These are phyloP conservation scores for Paedocypris sp. DNA, from an alignment of 2,113 vertebrate species.

Conservation along the genomic window DNA sequence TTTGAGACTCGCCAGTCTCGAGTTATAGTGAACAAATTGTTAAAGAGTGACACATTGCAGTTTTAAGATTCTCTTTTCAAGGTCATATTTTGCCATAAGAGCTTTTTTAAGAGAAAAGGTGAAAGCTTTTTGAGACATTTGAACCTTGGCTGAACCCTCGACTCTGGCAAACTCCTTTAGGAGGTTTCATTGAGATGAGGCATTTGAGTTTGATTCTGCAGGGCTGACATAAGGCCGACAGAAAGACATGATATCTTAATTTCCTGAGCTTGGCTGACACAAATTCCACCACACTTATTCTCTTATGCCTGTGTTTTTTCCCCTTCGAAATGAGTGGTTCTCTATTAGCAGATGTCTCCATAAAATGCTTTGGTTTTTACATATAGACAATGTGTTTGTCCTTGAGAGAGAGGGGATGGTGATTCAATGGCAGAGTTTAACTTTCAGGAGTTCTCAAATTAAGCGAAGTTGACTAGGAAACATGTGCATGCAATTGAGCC, in stretches of 20 bases:
- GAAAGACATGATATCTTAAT: conserved; percentile 99
- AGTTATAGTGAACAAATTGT: too few relatives aligned
- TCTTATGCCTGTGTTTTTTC: conserved; percentile 66
- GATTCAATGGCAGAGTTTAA: conserved; percentile 56
- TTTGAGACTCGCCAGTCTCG: too few relatives aligned
- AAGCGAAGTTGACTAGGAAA: conserved; percentile 45
- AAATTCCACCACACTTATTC: conserved; percentile 87
- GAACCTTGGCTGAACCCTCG: conserved; percentile 89
- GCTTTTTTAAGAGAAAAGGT: conserved; percentile 22
- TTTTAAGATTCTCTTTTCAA: too few relatives aligned
- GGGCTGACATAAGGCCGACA: conserved; percentile 90
- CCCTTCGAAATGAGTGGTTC: conserved; percentile 58
- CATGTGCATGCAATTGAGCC: conserved; percentile 64
- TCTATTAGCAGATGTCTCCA: conserved; percentile 75
- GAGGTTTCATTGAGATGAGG: conserved; percentile 74
- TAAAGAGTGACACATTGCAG: too few relatives aligned
- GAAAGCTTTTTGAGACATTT: conserved; percentile 66
- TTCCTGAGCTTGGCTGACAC: conserved; percentile 88
- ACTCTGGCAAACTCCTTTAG: conserved; percentile 72
- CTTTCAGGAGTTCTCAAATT: conserved; percentile 52
- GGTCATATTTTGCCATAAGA: too few relatives aligned
- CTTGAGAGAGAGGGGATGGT: conserved; percentile 57
- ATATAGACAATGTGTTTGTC: conserved; percentile 80
- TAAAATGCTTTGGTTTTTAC: conserved; percentile 61
- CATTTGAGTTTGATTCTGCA: conserved; percentile 80